These are phyloP conservation scores for Agonopterix subpropinquella DNA, from an alignment of 2,888 invertebrate species.

Conservation along the genomic window DNA sequence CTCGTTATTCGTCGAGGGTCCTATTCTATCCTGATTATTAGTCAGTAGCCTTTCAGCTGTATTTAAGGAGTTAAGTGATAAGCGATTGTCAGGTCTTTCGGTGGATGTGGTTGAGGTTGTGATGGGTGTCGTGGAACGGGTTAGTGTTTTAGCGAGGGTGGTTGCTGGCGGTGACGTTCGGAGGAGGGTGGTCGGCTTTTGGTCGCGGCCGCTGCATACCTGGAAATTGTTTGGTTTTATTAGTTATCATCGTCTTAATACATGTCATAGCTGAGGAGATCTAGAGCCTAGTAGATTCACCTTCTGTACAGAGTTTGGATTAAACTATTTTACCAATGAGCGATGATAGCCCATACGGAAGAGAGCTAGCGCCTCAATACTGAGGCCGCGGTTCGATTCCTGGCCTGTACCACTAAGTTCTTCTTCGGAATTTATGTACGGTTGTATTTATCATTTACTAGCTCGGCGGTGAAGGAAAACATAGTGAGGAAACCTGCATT, in stretches of 20 bases:
- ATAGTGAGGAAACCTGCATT: too few relatives aligned
- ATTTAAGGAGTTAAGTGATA: conserved; percentile 42
- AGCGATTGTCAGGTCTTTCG: conserved; percentile 26
- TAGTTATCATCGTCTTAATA: neutral
- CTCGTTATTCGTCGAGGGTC: conserved; percentile 29
- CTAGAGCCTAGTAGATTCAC: too few relatives aligned
- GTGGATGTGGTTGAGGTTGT: conserved; percentile 22
- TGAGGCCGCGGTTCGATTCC: too few relatives aligned
- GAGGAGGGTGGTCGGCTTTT: conserved; percentile 53
- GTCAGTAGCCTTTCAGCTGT: conserved; percentile 44
- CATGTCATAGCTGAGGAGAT: too few relatives aligned
- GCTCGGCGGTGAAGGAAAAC: too few relatives aligned
- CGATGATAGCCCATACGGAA: too few relatives aligned
- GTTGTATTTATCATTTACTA: too few relatives aligned
- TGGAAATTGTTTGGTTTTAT: conserved; percentile 15
- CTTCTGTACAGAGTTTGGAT: too few relatives aligned
- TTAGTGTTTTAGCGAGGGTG: conserved; percentile 38
- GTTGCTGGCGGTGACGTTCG: conserved; percentile 57
- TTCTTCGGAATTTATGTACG: too few relatives aligned
- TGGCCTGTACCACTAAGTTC: too few relatives aligned
- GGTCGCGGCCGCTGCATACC: conserved; percentile 71
- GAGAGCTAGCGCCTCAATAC: too few relatives aligned
- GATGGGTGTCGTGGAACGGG: conserved; percentile 50
- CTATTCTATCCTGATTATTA: conserved; percentile 29
- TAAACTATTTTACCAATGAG: too few relatives aligned